phyloP scores from a whole-genome alignment of 2,888 invertebrate species.

The Drosophila cyrtoloma region DNA sequence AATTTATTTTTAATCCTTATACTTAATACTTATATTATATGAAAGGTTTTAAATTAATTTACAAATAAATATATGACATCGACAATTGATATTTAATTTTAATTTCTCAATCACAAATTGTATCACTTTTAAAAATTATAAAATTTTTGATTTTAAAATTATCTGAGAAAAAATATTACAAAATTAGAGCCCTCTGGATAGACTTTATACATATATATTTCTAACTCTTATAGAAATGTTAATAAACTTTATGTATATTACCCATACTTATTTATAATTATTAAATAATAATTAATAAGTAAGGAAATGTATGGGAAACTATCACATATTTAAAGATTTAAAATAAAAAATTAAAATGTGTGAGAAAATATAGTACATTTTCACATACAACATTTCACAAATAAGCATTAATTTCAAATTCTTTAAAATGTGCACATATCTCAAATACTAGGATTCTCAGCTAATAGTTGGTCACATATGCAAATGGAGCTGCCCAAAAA shows the following conservation, averaged over 20 bases:
- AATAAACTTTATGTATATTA: neutral
- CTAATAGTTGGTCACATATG: slow-evolving; percentile 33
- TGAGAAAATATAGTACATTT: neutral
- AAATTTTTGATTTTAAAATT: neutral
- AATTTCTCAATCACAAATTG: neutral
- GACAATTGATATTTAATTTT: too few relatives aligned
- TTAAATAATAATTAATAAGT: neutral
- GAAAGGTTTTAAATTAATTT: neutral
- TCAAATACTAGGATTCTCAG: neutral
- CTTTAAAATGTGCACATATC: neutral
- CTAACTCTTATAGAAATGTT: neutral
- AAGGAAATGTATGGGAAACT: neutral
- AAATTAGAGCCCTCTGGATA: neutral
- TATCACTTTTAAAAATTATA: neutral
- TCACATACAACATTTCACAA: neutral
- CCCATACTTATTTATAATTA: neutral
- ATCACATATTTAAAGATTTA: neutral
- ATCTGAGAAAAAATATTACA: neutral
- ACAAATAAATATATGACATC: neutral
- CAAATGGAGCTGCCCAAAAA: slow-evolving; percentile 32
- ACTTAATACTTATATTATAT: neutral
- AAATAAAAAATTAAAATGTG: neutral
- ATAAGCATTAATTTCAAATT: neutral
- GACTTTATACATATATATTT: neutral
- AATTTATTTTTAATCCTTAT: neutral